A percentile compares a stretch with the other conserved stretches of the same genome.
These are phyloP conservation scores for Cephus pulcher DNA, from an alignment of 2,888 invertebrate genomes.

Conservation along the genomic window DNA sequence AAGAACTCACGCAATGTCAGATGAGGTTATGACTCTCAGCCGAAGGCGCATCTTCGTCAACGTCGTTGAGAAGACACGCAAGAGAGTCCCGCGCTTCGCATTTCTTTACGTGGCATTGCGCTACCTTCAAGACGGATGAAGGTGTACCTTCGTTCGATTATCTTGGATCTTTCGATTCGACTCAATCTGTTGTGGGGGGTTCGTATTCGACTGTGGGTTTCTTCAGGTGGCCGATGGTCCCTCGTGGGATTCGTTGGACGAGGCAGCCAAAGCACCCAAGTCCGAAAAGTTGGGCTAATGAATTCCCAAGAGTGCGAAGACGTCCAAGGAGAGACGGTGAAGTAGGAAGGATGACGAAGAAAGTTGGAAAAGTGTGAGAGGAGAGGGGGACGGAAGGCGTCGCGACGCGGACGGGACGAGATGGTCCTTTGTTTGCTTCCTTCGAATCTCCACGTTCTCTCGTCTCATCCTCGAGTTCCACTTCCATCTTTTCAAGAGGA, in stretches of 20 bases:
- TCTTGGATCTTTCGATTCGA: not conserved
- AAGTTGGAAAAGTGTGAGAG: not conserved
- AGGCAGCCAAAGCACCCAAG: not conserved
- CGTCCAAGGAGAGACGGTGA: not conserved
- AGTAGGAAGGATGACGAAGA: not conserved
- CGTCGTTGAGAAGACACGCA: not conserved
- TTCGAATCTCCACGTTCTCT: constrained; percentile 12
- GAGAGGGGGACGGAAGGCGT: not conserved
- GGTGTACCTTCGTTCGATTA: not conserved
- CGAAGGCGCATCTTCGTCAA: not conserved
- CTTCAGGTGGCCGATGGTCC: not conserved
- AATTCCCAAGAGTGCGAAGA: not conserved
- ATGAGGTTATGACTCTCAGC: too few species aligned
- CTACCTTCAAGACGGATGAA: not conserved
- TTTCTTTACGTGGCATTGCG: not conserved
- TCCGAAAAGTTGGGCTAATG: not conserved
- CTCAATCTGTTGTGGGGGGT: not conserved
- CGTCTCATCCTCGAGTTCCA: constrained; percentile 5
- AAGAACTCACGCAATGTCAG: not conserved
- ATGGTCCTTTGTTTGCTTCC: not conserved
- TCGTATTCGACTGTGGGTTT: not conserved
- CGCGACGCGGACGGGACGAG: not conserved
- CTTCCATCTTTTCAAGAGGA: not conserved
- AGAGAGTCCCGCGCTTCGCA: too few species aligned
- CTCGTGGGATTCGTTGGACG: not conserved